These are phyloP conservation scores for Dysidea cf. avara DNA, from an alignment of 37 sponge, comb jelly and placozoan species.

Conservation along the genomic window DNA sequence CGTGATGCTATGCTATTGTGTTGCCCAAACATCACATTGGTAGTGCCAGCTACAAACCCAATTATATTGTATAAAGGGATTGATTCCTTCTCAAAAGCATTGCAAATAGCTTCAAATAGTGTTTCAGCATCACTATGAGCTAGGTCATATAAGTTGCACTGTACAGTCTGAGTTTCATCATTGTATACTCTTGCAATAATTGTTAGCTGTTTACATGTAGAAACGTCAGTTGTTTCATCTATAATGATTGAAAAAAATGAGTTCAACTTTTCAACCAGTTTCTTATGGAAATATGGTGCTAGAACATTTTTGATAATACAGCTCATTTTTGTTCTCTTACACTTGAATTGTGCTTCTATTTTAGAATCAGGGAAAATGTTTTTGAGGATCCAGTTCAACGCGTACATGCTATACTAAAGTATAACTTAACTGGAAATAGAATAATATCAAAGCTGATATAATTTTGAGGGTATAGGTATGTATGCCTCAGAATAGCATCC, in stretches of 20 bases:
- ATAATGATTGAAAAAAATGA: conserved; percentile 2
- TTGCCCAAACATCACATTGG: conserved; percentile 12
- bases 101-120: too few relatives aligned
- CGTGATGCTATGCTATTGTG: background rate
- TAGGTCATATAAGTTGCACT: background rate
- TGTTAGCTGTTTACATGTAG: conserved; percentile 4
- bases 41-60: conserved; percentile 9
- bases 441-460: too few relatives aligned
- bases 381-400: background rate
- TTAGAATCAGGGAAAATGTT: conserved; percentile 8
- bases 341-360: background rate
- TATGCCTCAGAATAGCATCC: too few relatives aligned
- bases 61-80: conserved; percentile 11
- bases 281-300: conserved; percentile 3
- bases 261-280: background rate
- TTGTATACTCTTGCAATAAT: background rate
- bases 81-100: background rate
- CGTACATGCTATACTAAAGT: conserved; percentile 3
- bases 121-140: too few relatives aligned
- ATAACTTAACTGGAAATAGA: too few relatives aligned
- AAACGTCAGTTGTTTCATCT: conserved; percentile 11
- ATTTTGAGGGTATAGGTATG: too few relatives aligned
- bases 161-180: background rate
- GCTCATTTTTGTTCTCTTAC: conserved; percentile 3
- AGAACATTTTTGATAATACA: background rate